A percentile compares a stretch with the other conserved stretches of the same genome.
Evolutionary conservation across 2,888 invertebrate genomes (phyloP).

Genomic region (Linyphia triangularis): DNA sequence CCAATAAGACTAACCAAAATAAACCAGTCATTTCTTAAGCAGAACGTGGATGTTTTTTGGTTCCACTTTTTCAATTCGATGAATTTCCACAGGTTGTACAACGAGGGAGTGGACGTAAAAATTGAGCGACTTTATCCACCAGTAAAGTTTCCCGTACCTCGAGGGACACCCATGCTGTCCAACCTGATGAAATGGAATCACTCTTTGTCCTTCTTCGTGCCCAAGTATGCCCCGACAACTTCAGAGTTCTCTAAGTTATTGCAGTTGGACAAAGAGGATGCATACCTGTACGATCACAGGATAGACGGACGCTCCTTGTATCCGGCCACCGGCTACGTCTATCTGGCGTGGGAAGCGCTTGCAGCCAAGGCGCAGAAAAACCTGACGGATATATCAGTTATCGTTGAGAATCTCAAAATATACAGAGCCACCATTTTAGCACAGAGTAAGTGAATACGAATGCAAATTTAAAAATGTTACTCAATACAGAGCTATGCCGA

Average conservation of each 20-base stretch:
- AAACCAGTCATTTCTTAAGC: too few relatives aligned
- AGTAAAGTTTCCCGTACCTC: constrained; percentile 90
- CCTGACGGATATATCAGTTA: constrained; percentile 88
- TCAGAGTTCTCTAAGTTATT: constrained; percentile 85
- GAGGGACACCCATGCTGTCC: constrained; percentile 93
- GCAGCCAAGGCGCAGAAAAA: constrained; percentile 77
- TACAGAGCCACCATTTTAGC: constrained; percentile 94
- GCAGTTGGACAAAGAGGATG: constrained; percentile 76
- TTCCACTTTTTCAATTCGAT: neutral
- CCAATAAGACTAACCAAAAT: neutral
- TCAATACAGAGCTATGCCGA: too few relatives aligned
- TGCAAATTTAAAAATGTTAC: too few relatives aligned
- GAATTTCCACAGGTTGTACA: constrained; percentile 41
- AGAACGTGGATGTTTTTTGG: too few relatives aligned
- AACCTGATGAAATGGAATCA: constrained; percentile 96
- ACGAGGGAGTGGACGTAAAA: constrained; percentile 75
- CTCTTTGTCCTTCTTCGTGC: constrained; percentile 90
- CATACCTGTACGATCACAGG: constrained; percentile 86
- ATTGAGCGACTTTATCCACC: constrained; percentile 75
- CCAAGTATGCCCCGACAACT: constrained; percentile 88
- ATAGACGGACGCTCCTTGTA: constrained; percentile 82
- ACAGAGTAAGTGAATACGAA: neutral
- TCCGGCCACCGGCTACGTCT: constrained; percentile 82
- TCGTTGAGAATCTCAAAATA: constrained; percentile 94
- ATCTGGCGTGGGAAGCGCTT: constrained; percentile 90